Conservation (phyloP, 1,140 invertebrate species). For the Mya arenaria region DNA sequence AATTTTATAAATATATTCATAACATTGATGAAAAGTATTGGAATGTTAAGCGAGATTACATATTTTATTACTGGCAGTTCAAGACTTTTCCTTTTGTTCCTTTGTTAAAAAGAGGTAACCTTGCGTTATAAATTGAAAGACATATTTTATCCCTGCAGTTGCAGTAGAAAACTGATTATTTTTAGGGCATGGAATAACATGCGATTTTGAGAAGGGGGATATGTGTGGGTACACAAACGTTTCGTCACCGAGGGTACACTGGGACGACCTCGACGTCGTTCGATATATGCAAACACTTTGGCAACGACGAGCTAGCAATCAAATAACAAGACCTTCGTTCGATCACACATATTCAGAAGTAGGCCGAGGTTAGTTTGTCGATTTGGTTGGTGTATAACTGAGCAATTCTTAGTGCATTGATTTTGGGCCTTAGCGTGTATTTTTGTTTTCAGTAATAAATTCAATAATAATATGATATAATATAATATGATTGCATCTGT, state of each 20-base stretch:
- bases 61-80: no score
- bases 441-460: neutral
- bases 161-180: no score
- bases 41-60: no score
- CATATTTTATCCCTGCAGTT: no score
- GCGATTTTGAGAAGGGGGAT: constrained; percentile 17
- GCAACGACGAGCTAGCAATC: neutral
- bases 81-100: no score
- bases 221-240: constrained; percentile 25
- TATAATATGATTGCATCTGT: neutral
- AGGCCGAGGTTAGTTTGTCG: constrained; percentile 19
- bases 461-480: neutral
- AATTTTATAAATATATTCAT: no score
- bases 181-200: constrained; percentile 27
- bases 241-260: constrained; percentile 3
- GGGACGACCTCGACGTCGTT: constrained; percentile 20
- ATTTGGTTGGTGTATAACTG: neutral
- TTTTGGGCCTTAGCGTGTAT: neutral
- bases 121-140: no score
- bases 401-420: neutral
- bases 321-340: constrained; percentile 3
- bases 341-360: constrained; percentile 10
- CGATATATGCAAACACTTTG: no score
- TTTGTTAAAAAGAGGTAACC: no score
- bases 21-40: no score